phyloP scores from a whole-genome alignment of 2,113 vertebrate species.

The Corythaeola cristata region DNA sequence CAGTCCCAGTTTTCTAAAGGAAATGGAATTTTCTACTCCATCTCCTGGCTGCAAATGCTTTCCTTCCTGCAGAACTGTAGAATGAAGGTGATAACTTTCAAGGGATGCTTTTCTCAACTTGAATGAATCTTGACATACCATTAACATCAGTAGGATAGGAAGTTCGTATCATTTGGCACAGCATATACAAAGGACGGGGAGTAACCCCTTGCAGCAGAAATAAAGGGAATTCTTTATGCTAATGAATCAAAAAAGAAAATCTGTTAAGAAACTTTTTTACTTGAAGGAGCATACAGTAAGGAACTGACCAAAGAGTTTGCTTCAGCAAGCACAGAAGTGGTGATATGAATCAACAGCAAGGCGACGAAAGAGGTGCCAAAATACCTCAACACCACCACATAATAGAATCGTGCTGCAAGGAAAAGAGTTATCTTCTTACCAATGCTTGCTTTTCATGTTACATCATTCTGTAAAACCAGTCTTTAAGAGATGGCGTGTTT shows the following conservation, averaged over 20 bases:
- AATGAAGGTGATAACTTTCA: neutral
- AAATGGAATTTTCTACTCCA: neutral
- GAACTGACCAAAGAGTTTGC: neutral
- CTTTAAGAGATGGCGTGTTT: neutral
- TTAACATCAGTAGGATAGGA: neutral
- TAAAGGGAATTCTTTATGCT: neutral
- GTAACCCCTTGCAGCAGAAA: neutral
- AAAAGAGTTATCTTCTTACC: neutral
- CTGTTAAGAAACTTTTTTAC: neutral
- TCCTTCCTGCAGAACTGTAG: neutral
- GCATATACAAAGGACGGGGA: neutral
- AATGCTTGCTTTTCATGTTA: neutral
- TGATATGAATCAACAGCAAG: neutral
- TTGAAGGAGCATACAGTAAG: neutral
- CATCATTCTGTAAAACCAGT: neutral
- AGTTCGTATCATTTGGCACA: neutral
- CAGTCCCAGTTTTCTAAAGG: neutral
- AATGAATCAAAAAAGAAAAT: neutral
- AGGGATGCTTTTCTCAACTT: neutral
- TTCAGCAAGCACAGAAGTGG: neutral
- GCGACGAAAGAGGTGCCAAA: neutral
- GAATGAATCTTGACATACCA: accelerated
- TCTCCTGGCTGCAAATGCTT: neutral
- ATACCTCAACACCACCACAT: neutral
- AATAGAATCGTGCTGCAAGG: neutral